Base-by-base conservation (phyloP, 1,140 invertebrate genomes). In the Magallana gigas region DNA sequence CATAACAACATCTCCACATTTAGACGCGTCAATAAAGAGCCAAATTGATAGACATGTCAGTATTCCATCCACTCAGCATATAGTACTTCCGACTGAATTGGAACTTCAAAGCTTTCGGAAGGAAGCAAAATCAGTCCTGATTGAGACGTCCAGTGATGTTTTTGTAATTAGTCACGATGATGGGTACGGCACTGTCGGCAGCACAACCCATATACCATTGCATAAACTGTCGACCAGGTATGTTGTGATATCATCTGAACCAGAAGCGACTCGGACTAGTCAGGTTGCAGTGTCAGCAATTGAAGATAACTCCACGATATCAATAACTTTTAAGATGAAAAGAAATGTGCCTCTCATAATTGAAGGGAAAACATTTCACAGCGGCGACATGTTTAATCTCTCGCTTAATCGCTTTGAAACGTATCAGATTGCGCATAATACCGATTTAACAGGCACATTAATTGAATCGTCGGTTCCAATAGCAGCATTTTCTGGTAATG, bases 381-480 rank as follows among this genome's bases (percentile, higher is more conserved):
- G n/a, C n/a, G 60, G 60, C 12, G 60, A 62, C n/a, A 62, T n/a
- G 11, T 62, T 62, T 0, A 12, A 62, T 62, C 8, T 62, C 1
- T 16, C 60, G 12, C 60, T 62, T 62, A n/a, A 62, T 62, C 12
- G 60, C 60, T 62, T 62, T 12, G 60, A 62, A 62, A 62, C 60
- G 60, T 62, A 9, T n/a, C 59, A 16, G 9, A 62, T 62, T n/a
- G 59, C 1, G 5, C 59, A 62, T 62, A 62, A 8, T 62, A 62
- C 36, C 36, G 36, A 36, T 36, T 36, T 36, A 36, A 36, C 36
- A 5, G 36, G 36, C 36, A 36, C 36, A 62, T 12, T 62, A 5
- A 62, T 62, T 62, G 60, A 62, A n/a, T 62, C 60, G 12, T 62
- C 60, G n/a, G 60, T 16, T n/a, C 60, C 60, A 62, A 62, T 62